Conservation (phyloP, 2,113 vertebrate genomes). For the Thunnus maccoyii region DNA sequence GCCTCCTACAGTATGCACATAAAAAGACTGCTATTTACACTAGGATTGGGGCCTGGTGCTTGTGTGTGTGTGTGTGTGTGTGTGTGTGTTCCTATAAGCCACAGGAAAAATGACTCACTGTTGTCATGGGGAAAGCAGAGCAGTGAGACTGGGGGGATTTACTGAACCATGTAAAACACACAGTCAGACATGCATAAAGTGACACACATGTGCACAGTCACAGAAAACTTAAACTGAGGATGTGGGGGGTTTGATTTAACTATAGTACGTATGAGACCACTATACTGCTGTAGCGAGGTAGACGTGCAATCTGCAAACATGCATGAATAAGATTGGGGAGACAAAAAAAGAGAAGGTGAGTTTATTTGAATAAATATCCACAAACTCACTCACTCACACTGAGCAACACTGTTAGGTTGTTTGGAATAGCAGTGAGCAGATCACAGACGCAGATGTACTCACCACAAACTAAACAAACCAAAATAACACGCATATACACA, state of each 20-base stretch:
- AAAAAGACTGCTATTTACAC: slow-evolving; percentile 40
- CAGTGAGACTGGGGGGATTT: slow-evolving; percentile 51
- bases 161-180: slow-evolving; percentile 63
- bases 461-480: slow-evolving; percentile 36
- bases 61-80: slow-evolving; percentile 25
- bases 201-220: slow-evolving; percentile 14
- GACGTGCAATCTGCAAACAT: slow-evolving; percentile 2
- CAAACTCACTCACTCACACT: slow-evolving; percentile 12
- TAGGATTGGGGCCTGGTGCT: neutral
- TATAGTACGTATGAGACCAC: neutral
- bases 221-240: slow-evolving; percentile 14
- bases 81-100: slow-evolving; percentile 19
- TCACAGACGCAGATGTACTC: slow-evolving; percentile 45
- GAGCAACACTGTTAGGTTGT: slow-evolving; percentile 38
- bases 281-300: neutral
- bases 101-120: slow-evolving; percentile 65
- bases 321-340: neutral
- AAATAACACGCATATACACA: neutral
- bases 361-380: slow-evolving; percentile 6
- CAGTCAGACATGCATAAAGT: slow-evolving; percentile 22
- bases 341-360: neutral
- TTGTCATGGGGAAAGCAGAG: slow-evolving; percentile 64
- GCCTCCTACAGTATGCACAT: slow-evolving; percentile 29
- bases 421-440: slow-evolving; percentile 30
- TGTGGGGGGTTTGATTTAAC: slow-evolving; percentile 6